Percentiles rank a stretch among this genome's conserved stretches.
These are phyloP conservation scores for Anolis carolinensis DNA, from an alignment of 2,113 vertebrate species.

Conservation along the genomic window DNA sequence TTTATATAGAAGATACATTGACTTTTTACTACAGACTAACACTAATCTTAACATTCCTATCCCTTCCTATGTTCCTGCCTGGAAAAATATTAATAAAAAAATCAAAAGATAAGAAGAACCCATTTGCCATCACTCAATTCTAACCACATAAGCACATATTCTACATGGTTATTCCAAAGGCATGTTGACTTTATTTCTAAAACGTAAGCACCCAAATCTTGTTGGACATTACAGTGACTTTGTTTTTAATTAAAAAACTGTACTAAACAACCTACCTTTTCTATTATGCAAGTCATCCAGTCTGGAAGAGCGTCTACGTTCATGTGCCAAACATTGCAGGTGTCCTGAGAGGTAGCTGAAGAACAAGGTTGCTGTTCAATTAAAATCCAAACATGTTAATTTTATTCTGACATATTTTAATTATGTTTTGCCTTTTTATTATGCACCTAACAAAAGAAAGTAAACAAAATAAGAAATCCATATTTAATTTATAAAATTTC, in stretches of 20 bases:
- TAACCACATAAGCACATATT: neutral
- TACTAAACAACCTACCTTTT: slow-evolving; percentile 74
- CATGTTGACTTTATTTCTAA: neutral
- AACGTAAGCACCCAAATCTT: neutral
- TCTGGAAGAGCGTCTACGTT: slow-evolving; percentile 81
- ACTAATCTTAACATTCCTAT: no score
- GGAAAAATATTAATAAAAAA: no score
- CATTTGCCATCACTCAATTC: neutral
- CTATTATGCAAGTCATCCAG: slow-evolving; percentile 79
- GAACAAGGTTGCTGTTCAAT: slow-evolving; percentile 52
- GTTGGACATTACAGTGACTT: neutral
- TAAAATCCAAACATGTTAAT: slow-evolving; percentile 35
- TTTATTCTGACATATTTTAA: neutral
- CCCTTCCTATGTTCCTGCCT: no score
- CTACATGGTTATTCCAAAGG: neutral
- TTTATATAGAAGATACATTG: no score
- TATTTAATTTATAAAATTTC: neutral
- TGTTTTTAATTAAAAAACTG: neutral
- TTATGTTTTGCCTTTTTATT: neutral
- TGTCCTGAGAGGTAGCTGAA: slow-evolving; percentile 48
- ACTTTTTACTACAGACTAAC: no score
- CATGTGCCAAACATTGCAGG: slow-evolving; percentile 83
- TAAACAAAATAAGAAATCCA: neutral
- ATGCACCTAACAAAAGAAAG: neutral
- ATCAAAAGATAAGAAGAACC: no score